Evolutionary conservation across 2,113 vertebrate genomes (phyloP), one percentile per base, ranked within the genome.

Genomic region (Clupea harengus): DNA sequence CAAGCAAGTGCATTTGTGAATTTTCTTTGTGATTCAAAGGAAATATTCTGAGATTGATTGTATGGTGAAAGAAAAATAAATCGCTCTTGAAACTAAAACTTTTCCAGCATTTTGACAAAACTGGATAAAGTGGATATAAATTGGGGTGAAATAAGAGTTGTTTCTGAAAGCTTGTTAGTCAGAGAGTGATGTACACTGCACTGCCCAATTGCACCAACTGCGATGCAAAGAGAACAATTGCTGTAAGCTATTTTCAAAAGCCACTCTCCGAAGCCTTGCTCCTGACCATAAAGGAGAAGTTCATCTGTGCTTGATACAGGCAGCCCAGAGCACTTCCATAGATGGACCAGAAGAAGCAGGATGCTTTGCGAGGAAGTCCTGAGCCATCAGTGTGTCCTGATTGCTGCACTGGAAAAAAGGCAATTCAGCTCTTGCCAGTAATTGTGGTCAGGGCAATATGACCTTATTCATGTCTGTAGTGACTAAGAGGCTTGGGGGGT

Each of bases 371-470:
- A 89, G 90, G 91, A 88, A 89, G 92, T 90, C 86, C 93, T 92
- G 93, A 93, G 87, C 86, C 84, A 86, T 87, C 85, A 88, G 88
- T 85, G 89, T 90, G 91, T 92, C 90, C 92, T 93, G 92, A 94
- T 81, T 89, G 91, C 91, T 72, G 90, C 39, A 39, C 89, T 89
- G 88, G 91, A 92, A 89, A 93, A 93, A 92, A 75, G 86, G 80
- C 49, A 80, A 89, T 45, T 94, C 89, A 91, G 92, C 93, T 91
- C 78, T 87, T 86, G 89, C 82, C 87, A 85, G 89, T 92, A 93
- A 95, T 93, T 93, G 91, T 91, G 93, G 94, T 94, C 87, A 44
- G 89, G 90, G 91, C 92, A 90, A 90, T 87, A 75, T 92, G 93
- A 95, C 95, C 94, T 87, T 90, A 87, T 89, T 91, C 85, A 44